Evolutionary conservation across 2,888 invertebrate species (phyloP).

Genomic region (Oxycera nigricornis): DNA sequence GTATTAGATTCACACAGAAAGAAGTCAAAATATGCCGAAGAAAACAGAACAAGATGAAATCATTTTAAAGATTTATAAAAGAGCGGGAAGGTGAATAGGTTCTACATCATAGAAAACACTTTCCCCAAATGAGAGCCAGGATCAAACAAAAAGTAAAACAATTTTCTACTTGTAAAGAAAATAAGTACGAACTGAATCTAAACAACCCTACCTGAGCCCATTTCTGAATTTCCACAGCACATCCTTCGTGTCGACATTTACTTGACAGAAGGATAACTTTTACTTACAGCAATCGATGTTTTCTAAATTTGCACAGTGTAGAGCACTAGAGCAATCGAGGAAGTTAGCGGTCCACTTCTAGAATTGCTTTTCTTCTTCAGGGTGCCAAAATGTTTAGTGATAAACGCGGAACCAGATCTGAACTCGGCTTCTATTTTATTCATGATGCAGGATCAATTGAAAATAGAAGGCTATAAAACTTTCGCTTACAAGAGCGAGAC

Average conservation of each 20-base stretch:
- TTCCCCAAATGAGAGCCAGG: no score
- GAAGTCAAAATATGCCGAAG: no score
- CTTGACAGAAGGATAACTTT: not conserved
- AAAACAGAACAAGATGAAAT: no score
- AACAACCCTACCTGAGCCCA: no score
- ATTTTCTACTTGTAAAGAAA: no score
- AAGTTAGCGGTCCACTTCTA: conserved; percentile 20
- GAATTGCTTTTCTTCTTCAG: conserved; percentile 21
- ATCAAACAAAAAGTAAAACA: no score
- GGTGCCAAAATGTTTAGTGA: conserved; percentile 24
- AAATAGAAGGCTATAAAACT: conserved; percentile 34
- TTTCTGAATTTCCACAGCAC: not conserved
- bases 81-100: no score
- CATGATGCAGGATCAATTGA: conserved; percentile 36
- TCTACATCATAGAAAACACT: no score
- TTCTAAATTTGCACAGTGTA: conserved; percentile 13
- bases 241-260: conserved; percentile 8
- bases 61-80: no score
- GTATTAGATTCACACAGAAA: no score
- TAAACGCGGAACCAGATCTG: conserved; percentile 38
- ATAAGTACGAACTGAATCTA: no score
- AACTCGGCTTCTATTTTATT: conserved; percentile 30
- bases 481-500: conserved; percentile 33
- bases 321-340: conserved; percentile 5
- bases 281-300: conserved; percentile 38